Conservation (phyloP, 2,113 vertebrate species). For the Lagopus leucura region DNA sequence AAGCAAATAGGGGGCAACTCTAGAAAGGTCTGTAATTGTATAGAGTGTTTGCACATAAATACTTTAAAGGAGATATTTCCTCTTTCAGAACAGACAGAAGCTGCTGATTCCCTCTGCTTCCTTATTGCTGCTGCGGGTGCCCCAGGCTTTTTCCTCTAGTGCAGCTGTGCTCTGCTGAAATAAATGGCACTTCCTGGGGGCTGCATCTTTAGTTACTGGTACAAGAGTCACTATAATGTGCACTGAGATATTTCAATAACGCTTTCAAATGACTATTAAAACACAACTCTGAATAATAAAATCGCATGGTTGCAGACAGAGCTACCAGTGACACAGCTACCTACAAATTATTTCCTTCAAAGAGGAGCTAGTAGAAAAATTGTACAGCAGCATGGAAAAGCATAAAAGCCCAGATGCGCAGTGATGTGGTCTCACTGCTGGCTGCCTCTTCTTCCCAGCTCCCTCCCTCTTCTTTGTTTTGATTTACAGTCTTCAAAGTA, state of each 20-base stretch:
- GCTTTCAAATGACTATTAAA: conserved; percentile 61
- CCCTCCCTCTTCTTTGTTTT: background rate
- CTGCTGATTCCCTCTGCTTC: conserved; percentile 45
- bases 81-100: conserved; percentile 21
- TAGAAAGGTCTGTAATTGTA: conserved; percentile 3
- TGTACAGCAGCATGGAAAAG: background rate
- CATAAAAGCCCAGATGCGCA: background rate
- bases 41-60: conserved; percentile 24
- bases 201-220: conserved; percentile 64
- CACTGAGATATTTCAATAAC: conserved; percentile 42
- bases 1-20: background rate
- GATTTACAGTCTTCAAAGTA: background rate
- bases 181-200: conserved; percentile 65
- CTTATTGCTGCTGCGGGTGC: conserved; percentile 14
- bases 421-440: background rate
- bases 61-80: background rate
- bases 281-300: conserved; percentile 43
- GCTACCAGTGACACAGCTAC: background rate
- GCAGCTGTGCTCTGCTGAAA: conserved; percentile 66
- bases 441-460: background rate
- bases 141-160: conserved; percentile 61
- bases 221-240: conserved; percentile 34
- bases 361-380: background rate
- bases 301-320: background rate
- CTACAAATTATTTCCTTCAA: background rate